Evolutionary conservation across 2,113 vertebrate genomes (phyloP).

Genomic region (Scomber japonicus): DNA sequence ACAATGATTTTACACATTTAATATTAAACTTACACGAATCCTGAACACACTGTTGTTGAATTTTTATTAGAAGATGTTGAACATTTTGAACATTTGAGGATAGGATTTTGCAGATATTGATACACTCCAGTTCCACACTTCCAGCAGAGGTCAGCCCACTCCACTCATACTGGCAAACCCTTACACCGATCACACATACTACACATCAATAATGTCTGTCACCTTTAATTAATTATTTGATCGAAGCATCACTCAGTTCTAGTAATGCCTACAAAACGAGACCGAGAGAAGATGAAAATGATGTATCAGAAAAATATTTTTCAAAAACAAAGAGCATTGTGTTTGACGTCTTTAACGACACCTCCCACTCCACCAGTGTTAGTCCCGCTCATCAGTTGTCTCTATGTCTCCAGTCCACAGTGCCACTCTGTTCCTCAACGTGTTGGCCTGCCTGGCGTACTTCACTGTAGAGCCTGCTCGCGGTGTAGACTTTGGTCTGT

Average conservation of each 20-base stretch:
- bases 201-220: neutral
- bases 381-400: neutral
- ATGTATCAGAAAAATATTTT: too few species aligned
- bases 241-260: neutral
- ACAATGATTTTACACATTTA: too few species aligned
- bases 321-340: too few species aligned
- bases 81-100: neutral
- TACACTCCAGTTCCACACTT: neutral
- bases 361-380: neutral
- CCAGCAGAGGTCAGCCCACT: neutral
- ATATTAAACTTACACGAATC: too few species aligned
- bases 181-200: neutral
- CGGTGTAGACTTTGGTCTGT: constrained; percentile 94
- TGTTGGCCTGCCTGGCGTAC: constrained; percentile 94
- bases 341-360: too few species aligned
- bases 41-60: too few species aligned
- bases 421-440: constrained; percentile 93
- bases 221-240: neutral
- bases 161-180: neutral
- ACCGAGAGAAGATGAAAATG: neutral
- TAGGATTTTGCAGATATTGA: neutral
- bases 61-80: neutral
- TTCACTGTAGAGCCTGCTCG: constrained; percentile 74
- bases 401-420: constrained; percentile 88
- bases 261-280: too few species aligned